Evolutionary conservation across 2,888 invertebrate genomes (phyloP), one percentile per base, ranked within the genome.

Genomic region (Dasypolia templi): DNA sequence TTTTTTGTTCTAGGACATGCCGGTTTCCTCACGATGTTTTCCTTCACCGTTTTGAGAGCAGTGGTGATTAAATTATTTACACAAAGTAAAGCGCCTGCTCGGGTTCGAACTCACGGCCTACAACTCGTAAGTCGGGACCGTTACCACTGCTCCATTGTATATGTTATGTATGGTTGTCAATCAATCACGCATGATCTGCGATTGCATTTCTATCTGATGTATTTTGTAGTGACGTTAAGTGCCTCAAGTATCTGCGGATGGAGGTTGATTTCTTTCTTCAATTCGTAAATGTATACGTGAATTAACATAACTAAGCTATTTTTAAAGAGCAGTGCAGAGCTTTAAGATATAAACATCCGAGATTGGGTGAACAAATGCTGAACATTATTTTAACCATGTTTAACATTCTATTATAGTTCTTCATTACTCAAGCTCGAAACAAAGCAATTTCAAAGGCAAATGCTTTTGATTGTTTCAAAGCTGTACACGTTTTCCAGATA

Each of bases 161-260:
- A n/a, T n/a, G n/a, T n/a, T n/a, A n/a, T n/a, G 49, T 49, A 59
- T 71, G 46, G 14, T 44, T 64, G 44, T 64, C 11, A 77, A 64
- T 80, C 67, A 68, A 61, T 78, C 79, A 82, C 56, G 80, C 72
- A 65, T 78, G 72, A 77, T 80, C 55, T 59, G 46, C n/a, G 29
- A 76, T 55, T 81, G 70, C 56, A 63, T 79, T 81, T 81, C 77
- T 81, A 76, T 63, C 46, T 58, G 46, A 0, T 82, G 82, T 76
- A 79, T 79, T 79, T 63, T 49, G 55, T 64, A 73, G 35, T 55
- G 35, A 55, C 44, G 62, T 14, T 75, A 32, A 51, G 32, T 74
- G 42, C 11, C 22, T n/a, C 17, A 26, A 46, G 12, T 29, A 17
- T 22, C n/a, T n/a, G 22, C 35, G 3, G 9, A 53, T 32, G n/a